Evolutionary conservation across 2,113 vertebrate genomes (phyloP).

Genomic region (Aegotheles bennettii): DNA sequence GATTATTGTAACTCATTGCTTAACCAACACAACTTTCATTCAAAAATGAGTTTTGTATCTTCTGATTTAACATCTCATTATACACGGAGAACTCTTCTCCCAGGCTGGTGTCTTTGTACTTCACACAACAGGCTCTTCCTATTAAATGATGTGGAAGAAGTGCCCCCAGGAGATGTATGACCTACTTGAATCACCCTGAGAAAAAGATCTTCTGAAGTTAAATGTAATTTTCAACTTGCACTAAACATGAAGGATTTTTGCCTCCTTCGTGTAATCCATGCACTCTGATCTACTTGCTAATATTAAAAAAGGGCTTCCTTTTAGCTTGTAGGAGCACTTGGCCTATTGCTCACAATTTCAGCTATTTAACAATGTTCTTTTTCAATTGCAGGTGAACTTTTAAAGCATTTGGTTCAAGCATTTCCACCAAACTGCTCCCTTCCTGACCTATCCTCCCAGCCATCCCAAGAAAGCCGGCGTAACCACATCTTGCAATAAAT

Average conservation of each 20-base stretch:
- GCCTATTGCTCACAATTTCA: neutral
- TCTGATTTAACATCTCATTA: neutral
- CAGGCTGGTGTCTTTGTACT: neutral
- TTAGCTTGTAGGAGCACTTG: neutral
- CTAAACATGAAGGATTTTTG: neutral
- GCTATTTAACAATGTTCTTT: neutral
- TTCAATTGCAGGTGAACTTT: neutral
- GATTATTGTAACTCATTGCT: neutral
- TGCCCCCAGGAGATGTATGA: neutral
- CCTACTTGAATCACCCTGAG: neutral
- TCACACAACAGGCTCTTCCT: neutral
- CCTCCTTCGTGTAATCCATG: accelerated
- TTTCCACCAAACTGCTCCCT: neutral
- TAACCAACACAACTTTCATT: no score
- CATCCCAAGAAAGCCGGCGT: neutral
- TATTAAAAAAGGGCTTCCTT: neutral
- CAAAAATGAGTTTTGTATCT: neutral
- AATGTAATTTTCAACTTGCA: neutral
- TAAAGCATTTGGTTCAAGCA: neutral
- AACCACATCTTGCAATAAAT: neutral
- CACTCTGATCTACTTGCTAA: neutral
- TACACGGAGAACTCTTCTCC: neutral
- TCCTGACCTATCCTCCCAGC: neutral
- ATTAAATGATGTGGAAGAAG: neutral
- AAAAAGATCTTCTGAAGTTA: neutral